Percentiles rank a stretch among this genome's conserved stretches.
These are phyloP conservation scores for Tachina grossa DNA, from an alignment of 2,888 invertebrate genomes.

Conservation along the genomic window DNA sequence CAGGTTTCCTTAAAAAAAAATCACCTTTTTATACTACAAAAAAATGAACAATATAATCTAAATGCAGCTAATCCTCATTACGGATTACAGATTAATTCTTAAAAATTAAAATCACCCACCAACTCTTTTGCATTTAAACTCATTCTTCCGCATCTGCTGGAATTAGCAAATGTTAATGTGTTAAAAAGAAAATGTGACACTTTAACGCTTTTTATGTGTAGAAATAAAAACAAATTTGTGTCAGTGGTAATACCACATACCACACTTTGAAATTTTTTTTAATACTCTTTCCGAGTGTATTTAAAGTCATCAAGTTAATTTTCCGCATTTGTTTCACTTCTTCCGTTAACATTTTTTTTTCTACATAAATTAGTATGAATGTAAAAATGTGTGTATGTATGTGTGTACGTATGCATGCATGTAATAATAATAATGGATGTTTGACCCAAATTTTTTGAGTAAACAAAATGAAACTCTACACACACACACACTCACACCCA, in stretches of 20 bases:
- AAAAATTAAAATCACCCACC: no score
- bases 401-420: background rate
- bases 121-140: no score
- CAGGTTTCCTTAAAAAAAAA: no score
- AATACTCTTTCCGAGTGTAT: background rate
- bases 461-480: constrained; percentile 44
- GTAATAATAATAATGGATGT: constrained; percentile 2
- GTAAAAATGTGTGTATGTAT: background rate
- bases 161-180: background rate
- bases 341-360: constrained; percentile 30
- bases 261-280: background rate
- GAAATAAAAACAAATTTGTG: background rate
- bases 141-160: background rate
- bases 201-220: constrained; percentile 5
- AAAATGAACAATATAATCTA: no score
- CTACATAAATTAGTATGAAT: constrained; percentile 24
- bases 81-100: no score
- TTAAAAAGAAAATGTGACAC: background rate
- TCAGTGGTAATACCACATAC: background rate
- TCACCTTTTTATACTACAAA: no score
- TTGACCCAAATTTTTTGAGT: constrained; percentile 59
- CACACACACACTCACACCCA: background rate
- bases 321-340: constrained; percentile 41
- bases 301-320: constrained; percentile 34
- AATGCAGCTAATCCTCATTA: no score